phyloP scores from a whole-genome alignment of 2,888 invertebrate species.

The Drosophila barbarae region DNA sequence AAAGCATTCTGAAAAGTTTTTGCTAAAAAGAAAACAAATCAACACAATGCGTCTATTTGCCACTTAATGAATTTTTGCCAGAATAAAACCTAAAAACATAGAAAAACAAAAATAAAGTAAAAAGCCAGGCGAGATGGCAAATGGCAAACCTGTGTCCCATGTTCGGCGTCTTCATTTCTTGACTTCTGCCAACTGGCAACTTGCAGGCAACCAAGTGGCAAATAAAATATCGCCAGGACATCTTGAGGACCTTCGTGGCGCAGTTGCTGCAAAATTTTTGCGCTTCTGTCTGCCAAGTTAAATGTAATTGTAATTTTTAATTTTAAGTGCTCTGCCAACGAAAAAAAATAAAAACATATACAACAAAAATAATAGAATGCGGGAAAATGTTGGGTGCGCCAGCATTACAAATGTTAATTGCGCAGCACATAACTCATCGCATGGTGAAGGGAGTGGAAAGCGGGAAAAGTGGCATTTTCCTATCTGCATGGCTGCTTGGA shows the following conservation, averaged over 20 bases:
- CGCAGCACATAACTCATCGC: slow-evolving; percentile 70
- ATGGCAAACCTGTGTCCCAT: slow-evolving; percentile 66
- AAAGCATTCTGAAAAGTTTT: slow-evolving; percentile 36
- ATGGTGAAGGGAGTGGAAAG: slow-evolving; percentile 1
- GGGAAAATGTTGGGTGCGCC: slow-evolving; percentile 62
- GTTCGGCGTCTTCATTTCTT: slow-evolving; percentile 43
- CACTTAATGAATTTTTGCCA: slow-evolving; percentile 63
- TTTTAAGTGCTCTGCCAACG: slow-evolving; percentile 70
- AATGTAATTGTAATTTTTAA: slow-evolving; percentile 74
- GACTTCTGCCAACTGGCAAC: slow-evolving; percentile 53
- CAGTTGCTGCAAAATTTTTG: slow-evolving; percentile 47
- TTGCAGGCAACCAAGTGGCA: slow-evolving; percentile 51
- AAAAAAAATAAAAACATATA: not conserved
- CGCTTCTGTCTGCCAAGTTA: slow-evolving; percentile 57
- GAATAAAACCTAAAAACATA: slow-evolving; percentile 8
- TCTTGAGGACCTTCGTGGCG: slow-evolving; percentile 34
- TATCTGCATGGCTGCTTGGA: slow-evolving; percentile 21
- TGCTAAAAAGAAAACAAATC: slow-evolving; percentile 19
- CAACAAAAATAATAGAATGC: slow-evolving; percentile 23
- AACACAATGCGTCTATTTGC: slow-evolving; percentile 68
- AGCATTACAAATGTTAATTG: slow-evolving; percentile 72
- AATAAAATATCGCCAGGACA: slow-evolving; percentile 56
- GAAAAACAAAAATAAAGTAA: slow-evolving; percentile 24
- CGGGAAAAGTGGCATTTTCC: slow-evolving; percentile 8
- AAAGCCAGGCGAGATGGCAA: slow-evolving; percentile 30